phyloP scores from a whole-genome alignment of 2,113 vertebrate species.

The Euleptes europaea region DNA sequence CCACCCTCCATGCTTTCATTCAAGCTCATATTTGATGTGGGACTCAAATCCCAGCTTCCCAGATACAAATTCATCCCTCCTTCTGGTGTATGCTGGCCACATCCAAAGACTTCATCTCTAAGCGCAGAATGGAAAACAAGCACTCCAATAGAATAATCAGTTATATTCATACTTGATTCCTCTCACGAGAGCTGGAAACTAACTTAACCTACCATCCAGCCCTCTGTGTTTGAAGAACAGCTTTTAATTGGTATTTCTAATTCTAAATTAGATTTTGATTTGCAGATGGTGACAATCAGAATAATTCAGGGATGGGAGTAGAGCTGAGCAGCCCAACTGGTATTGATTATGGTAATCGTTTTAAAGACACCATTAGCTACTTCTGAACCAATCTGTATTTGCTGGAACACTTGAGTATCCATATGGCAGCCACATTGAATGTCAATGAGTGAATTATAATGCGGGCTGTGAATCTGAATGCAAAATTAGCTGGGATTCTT shows the following conservation, averaged over 20 bases:
- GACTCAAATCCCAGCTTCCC: not conserved
- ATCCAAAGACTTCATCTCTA: not conserved
- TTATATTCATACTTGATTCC: no score
- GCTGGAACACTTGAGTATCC: conserved; percentile 22
- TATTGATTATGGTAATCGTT: conserved; percentile 28
- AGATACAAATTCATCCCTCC: not conserved
- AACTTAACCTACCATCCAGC: not conserved
- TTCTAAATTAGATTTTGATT: conserved; percentile 21
- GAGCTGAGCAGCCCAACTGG: not conserved
- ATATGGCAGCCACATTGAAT: conserved; percentile 25
- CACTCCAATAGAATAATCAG: not conserved
- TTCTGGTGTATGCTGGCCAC: not conserved
- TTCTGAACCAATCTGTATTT: conserved; percentile 10
- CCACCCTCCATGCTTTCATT: not conserved
- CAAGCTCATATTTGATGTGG: not conserved
- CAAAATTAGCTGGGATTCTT: conserved; percentile 21
- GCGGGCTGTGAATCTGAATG: conserved; percentile 17
- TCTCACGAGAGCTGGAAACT: not conserved
- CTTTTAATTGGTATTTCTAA: conserved; percentile 23
- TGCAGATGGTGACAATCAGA: conserved; percentile 18
- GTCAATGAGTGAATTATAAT: conserved; percentile 31
- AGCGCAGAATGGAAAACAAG: not conserved
- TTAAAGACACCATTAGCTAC: conserved; percentile 25
- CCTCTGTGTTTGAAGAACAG: not conserved
- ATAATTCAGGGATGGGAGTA: conserved; percentile 11